phyloP scores from a whole-genome alignment of 2,113 vertebrate species.

The Calonectris borealis region DNA sequence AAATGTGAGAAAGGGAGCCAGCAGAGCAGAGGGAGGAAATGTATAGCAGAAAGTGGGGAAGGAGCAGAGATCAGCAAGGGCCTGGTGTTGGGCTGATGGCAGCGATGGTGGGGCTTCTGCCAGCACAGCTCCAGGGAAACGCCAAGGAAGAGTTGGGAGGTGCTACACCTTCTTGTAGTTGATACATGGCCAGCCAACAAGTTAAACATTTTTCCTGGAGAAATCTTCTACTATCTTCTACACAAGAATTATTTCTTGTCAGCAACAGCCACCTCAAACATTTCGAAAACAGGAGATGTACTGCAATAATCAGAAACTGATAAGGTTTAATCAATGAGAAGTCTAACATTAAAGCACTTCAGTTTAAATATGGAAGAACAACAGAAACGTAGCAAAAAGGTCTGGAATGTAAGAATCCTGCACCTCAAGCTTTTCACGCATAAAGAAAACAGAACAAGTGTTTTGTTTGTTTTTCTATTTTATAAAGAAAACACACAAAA shows the following conservation, averaged over 20 bases:
- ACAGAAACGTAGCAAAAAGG: background rate
- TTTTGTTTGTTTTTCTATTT: constrained; percentile 60
- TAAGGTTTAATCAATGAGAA: constrained; percentile 47
- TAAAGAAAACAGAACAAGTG: constrained; percentile 57
- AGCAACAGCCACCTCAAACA: background rate
- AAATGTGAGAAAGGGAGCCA: background rate
- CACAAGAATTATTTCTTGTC: background rate
- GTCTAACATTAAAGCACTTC: constrained; percentile 35
- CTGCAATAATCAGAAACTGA: background rate
- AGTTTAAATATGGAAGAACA: constrained; percentile 43
- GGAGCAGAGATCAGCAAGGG: rapidly evolving
- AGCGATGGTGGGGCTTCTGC: rapidly evolving
- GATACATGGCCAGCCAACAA: background rate
- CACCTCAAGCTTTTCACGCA: constrained; percentile 34
- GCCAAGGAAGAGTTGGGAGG: background rate
- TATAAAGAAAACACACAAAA: constrained; percentile 69
- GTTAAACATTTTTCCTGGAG: background rate
- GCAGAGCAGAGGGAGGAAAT: background rate
- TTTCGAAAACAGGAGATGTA: background rate
- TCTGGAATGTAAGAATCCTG: constrained; percentile 54
- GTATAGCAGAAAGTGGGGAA: background rate
- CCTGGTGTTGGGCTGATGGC: background rate
- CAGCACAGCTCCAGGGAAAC: background rate
- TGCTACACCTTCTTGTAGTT: rapidly evolving
- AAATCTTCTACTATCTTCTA: background rate